Percentiles rank a stretch among this genome's conserved stretches.
These are phyloP conservation scores for Spermophilus dauricus DNA, from an alignment of 2,113 vertebrate genomes.

Conservation along the genomic window DNA sequence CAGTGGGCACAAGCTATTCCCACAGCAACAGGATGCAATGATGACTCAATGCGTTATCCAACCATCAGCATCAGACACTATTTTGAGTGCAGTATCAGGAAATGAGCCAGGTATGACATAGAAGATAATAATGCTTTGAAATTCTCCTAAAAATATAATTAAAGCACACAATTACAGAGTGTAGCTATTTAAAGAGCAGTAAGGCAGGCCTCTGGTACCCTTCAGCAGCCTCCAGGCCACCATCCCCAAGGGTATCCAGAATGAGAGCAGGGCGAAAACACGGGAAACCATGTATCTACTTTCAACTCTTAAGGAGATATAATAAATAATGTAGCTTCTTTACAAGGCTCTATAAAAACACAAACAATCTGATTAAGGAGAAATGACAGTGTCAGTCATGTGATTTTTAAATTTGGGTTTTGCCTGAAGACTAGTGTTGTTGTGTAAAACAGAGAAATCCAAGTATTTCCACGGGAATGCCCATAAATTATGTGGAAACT, in stretches of 20 bases:
- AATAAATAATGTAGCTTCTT: neutral
- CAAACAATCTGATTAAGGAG: neutral
- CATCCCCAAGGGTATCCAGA: neutral
- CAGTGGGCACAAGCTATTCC: neutral
- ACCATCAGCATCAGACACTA: conserved; percentile 68
- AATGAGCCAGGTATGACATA: conserved; percentile 81
- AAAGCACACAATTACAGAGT: conserved; percentile 58
- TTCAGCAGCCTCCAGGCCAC: neutral
- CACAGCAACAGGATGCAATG: conserved; percentile 18
- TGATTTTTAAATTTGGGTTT: conserved; percentile 28
- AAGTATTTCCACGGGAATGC: neutral
- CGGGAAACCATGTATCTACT: neutral
- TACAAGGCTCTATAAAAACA: conserved; percentile 23
- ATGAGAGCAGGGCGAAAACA: neutral
- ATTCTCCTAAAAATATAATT: conserved; percentile 77
- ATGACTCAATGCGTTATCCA: conserved; percentile 65
- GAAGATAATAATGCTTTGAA: conserved; percentile 76
- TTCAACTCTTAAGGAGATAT: neutral
- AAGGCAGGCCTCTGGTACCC: neutral
- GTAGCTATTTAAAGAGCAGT: conserved; percentile 48
- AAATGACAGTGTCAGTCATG: neutral
- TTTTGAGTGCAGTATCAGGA: conserved; percentile 76
- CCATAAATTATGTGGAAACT: neutral
- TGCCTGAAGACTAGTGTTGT: neutral
- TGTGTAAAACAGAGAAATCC: neutral